Percentiles rank a stretch among this genome's conserved stretches.
Evolutionary conservation across 2,797 vertebrate genomes (phyloP).

Genomic region (Gobio occitaniae): DNA sequence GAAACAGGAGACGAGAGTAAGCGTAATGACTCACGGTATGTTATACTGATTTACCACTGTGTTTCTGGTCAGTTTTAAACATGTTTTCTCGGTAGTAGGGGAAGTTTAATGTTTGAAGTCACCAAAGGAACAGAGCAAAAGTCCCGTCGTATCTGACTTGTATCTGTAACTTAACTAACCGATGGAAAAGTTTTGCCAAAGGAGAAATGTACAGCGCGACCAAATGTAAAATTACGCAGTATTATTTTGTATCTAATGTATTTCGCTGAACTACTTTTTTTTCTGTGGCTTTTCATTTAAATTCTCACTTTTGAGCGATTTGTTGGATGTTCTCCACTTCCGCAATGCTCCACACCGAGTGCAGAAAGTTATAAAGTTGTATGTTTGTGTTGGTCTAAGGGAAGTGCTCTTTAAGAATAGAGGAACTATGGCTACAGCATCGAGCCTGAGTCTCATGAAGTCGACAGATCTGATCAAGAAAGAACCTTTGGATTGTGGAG

Average conservation of each 20-base stretch:
- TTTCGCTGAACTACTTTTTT: background rate
- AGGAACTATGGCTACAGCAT: conserved; percentile 80
- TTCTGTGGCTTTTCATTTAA: background rate
- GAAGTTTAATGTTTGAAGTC: background rate
- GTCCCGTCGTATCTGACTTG: background rate
- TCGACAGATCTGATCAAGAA: conserved; percentile 82
- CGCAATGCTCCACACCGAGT: background rate
- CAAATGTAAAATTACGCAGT: background rate
- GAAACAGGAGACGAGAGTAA: conserved; percentile 55
- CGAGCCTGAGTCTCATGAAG: conserved; percentile 79
- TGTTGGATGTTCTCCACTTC: background rate
- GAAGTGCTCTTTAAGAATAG: background rate
- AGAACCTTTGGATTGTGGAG: conserved; percentile 84
- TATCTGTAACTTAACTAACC: background rate
- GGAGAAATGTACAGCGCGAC: background rate
- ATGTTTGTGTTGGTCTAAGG: background rate
- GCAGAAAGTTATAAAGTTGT: background rate
- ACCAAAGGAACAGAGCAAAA: background rate
- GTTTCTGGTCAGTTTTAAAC: background rate
- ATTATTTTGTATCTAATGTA: background rate
- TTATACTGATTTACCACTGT: background rate
- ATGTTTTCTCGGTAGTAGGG: background rate
- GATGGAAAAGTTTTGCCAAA: background rate
- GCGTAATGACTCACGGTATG: background rate
- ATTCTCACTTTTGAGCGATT: background rate